Evolutionary conservation across 1,140 invertebrate species (phyloP).

Genomic region (Grapholita molesta): DNA sequence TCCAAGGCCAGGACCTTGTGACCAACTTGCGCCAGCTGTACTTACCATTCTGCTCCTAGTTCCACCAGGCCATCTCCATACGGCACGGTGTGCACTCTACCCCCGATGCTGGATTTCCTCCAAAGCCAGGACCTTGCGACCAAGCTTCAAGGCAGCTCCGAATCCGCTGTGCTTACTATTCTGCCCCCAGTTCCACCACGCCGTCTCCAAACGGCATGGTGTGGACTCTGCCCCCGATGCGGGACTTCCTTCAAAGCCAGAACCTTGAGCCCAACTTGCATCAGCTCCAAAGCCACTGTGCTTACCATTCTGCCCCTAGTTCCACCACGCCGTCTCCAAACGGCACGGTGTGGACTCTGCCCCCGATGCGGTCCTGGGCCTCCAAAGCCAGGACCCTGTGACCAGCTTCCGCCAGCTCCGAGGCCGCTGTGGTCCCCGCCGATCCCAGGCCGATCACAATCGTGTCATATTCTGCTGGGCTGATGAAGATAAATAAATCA

Average conservation of each 20-base stretch:
- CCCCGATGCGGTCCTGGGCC: slow-evolving; percentile 78
- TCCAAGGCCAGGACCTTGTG: slow-evolving; percentile 79
- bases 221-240: too few relatives aligned
- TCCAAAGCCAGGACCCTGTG: slow-evolving; percentile 79
- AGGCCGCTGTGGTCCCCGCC: slow-evolving; percentile 37
- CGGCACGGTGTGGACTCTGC: slow-evolving; percentile 65
- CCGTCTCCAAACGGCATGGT: too few relatives aligned
- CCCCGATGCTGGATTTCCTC: too few relatives aligned
- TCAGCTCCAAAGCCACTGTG: neutral
- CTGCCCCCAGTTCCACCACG: neutral
- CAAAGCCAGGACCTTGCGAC: neutral
- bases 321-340: slow-evolving; percentile 66
- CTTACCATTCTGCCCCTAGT: slow-evolving; percentile 60
- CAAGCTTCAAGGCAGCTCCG: neutral
- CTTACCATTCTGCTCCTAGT: slow-evolving; percentile 3
- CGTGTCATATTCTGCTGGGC: slow-evolving; percentile 52
- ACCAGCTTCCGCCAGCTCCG: slow-evolving; percentile 53
- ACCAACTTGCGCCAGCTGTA: slow-evolving; percentile 56
- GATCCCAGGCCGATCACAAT: slow-evolving; percentile 81
- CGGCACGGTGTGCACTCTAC: too few relatives aligned
- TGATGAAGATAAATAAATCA: too few relatives aligned
- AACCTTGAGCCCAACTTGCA: too few relatives aligned
- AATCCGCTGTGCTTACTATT: slow-evolving; percentile 14
- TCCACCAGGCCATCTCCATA: too few relatives aligned
- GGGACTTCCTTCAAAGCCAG: slow-evolving; percentile 30